Base-by-base conservation (phyloP, 1,140 invertebrate species). In the Drosophila sp. region DNA sequence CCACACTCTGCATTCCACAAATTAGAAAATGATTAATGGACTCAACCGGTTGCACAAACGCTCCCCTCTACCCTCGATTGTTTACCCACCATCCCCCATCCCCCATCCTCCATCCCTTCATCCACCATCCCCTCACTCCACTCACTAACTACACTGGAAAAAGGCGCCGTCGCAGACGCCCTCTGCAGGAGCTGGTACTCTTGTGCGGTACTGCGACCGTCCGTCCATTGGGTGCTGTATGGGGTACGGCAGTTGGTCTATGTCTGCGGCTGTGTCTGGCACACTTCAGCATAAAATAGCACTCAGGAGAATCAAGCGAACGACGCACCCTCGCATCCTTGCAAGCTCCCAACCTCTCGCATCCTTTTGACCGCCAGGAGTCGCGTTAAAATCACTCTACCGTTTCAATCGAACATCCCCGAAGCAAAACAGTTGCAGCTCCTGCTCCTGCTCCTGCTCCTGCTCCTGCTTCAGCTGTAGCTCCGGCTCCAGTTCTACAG, bases 1-100 rank as follows among this genome's bases (percentile, higher is more conserved):
- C 57, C 76, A 64, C 61, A 63, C 57, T 70, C 65, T 69, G 80
- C 81, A 90, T 91, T 91, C 89, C 89, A 90, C 89, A 91, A 91
- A 91, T 91, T 91, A 91, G 86, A 91, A 91, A 91, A 91, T 91
- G 90, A 91, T 91, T 91, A 91, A 91, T 91, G 90, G 90, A 91
- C 86, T 91, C 90, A 91, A 91, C 90, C 86, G 80, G 87, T 91
- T 87, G 90, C 79, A 82, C 72, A 79, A 57, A 74, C 29, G 25
- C 51, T 3, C 27, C 27, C 0, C 32, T 18, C 21, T 29, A 34
- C 27, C 29, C 0, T 41, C n/a, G n/a, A n/a, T n/a, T n/a, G n/a
- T n/a, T n/a, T n/a, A n/a, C n/a, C n/a, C n/a, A n/a, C n/a, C n/a
- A n/a, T 16, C 18, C 40, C 46, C 27, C 29, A 0, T 41, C 11